Base-by-base conservation (phyloP, 2,888 invertebrate species). In the Galerucella calmariensis region DNA sequence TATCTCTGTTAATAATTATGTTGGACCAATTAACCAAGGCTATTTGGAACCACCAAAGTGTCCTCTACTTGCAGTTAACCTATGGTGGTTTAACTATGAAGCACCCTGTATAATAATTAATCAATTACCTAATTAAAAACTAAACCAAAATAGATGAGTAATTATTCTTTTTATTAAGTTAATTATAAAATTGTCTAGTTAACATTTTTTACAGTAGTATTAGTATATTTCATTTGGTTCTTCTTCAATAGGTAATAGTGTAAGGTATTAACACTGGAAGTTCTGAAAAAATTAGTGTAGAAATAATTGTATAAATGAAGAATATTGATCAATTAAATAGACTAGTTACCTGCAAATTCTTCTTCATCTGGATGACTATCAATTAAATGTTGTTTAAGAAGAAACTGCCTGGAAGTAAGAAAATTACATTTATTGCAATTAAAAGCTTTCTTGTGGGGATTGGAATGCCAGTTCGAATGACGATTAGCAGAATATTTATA, bases 401-500 rank as follows among this genome's bases (percentile, higher is more conserved):
- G 58, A 11, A 44, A 68, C 10, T 58, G 12, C 14, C 44, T 68
- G 20, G 41, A 44, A 35, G 68, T 68, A 35, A 58, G 11, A 44
- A 68, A 68, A 16, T 56, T n/a, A 20, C 68, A 68, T 41, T 58
- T 53, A 9, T 4, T 20, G 56, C 68, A 68, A 58, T 44, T 11
- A 20, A 44, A 58, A 35, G 58, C 44, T 68, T 68, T 68, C 56
- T 58, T 58, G n/a, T 48, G 20, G 48, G 56, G 56, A 35, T 67
- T 56, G 16, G 56, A 10, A 53, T 67, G 67, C 67, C 67, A 56
- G 10, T 67, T n/a, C 8, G 44, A n/a, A 53, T 68, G 68, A 16
- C 71, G 56, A 35, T 65, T 35, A 1, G 74, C 70, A 20, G 61
- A 67, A 51, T 62, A 48, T 48, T 62, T 41, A 48, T 67, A 67